Percentiles rank a stretch among this genome's conserved stretches.
Evolutionary conservation across 2,113 vertebrate species (phyloP).

Genomic region (Nipponia nippon): DNA sequence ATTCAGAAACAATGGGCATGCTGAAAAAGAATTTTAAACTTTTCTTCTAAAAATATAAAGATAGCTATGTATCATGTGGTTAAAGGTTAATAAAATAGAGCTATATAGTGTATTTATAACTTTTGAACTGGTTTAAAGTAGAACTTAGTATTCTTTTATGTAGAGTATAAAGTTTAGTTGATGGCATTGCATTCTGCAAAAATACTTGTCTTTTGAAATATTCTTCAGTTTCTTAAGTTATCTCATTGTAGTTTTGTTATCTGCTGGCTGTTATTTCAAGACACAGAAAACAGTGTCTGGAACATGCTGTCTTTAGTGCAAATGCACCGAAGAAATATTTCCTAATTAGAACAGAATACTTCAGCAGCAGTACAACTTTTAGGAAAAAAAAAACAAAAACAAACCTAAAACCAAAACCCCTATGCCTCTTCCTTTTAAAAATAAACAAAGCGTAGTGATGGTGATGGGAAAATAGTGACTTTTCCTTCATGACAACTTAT

Average conservation of each 20-base stretch:
- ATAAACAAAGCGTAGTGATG: background rate
- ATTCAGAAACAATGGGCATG: background rate
- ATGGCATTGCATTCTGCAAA: background rate
- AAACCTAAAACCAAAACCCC: background rate
- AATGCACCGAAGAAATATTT: background rate
- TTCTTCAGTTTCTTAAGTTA: background rate
- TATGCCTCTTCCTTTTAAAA: background rate
- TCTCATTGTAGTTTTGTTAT: slow-evolving; percentile 3
- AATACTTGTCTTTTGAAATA: background rate
- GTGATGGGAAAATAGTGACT: background rate
- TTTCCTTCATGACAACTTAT: background rate
- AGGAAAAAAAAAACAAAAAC: background rate
- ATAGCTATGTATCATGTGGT: background rate
- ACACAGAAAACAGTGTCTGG: background rate
- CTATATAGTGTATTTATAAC: background rate
- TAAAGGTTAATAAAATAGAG: background rate
- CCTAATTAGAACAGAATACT: background rate
- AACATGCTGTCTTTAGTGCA: background rate
- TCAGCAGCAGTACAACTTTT: background rate
- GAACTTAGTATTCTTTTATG: background rate
- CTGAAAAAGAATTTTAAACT: background rate
- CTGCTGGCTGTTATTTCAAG: background rate
- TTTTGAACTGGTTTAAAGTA: background rate
- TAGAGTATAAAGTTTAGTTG: background rate
- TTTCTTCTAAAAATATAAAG: background rate